Percentiles rank a stretch among this genome's conserved stretches.
Evolutionary conservation across 2,888 invertebrate species (phyloP).

Genomic region (Lottia gigantea): DNA sequence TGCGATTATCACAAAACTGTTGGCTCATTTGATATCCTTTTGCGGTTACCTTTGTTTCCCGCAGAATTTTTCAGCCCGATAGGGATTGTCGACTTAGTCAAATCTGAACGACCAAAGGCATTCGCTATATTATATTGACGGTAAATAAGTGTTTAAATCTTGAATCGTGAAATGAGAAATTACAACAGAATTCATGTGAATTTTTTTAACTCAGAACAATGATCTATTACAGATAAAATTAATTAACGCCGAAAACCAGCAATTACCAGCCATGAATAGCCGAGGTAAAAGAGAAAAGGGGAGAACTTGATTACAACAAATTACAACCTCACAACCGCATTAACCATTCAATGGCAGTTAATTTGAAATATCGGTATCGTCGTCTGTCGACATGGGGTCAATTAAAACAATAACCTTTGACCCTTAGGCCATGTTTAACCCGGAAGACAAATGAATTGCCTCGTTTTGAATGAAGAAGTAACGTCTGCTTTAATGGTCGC

Average conservation of each 20-base stretch:
- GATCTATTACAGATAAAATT: background rate
- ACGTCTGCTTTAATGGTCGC: too few species aligned
- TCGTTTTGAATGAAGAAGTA: background rate
- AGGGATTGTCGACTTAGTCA: too few species aligned
- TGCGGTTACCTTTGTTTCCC: too few species aligned
- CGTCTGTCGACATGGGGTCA: background rate
- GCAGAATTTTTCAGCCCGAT: too few species aligned
- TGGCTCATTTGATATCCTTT: too few species aligned
- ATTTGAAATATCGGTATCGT: background rate
- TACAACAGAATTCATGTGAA: too few species aligned
- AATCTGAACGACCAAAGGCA: too few species aligned
- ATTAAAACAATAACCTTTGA: conserved; percentile 5
- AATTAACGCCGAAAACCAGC: background rate
- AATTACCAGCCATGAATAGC: background rate
- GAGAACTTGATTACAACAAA: background rate
- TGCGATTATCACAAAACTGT: too few species aligned
- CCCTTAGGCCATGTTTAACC: conserved; percentile 4
- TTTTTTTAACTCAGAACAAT: background rate
- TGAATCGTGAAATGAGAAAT: too few species aligned
- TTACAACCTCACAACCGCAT: background rate
- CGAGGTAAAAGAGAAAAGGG: background rate
- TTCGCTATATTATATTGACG: too few species aligned
- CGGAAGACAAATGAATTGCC: background rate
- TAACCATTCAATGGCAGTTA: conserved; percentile 1
- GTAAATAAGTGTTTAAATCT: too few species aligned